A percentile compares a stretch with the other conserved stretches of the same genome.
Evolutionary conservation across 2,797 vertebrate species (phyloP).

Genomic region (Picus viridis): DNA sequence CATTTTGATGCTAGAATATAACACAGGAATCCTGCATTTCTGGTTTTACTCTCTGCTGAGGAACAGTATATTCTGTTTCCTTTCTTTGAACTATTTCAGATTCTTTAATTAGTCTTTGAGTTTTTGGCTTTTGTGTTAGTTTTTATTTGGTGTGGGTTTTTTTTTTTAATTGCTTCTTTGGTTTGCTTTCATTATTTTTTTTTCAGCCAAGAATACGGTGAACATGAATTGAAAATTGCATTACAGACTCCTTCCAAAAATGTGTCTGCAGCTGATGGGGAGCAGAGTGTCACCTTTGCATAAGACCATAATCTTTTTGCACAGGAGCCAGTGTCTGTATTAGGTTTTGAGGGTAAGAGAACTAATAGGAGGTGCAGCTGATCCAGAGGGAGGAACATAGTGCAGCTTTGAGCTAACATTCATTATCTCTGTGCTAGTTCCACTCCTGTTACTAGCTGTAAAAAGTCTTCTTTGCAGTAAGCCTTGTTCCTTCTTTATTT

Average conservation of each 20-base stretch:
- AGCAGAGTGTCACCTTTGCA: too few relatives aligned
- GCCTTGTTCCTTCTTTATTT: neutral
- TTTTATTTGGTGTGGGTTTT: neutral
- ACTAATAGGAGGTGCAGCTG: neutral
- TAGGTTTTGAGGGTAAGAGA: neutral
- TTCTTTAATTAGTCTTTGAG: neutral
- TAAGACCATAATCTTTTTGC: neutral
- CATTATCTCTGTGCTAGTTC: neutral
- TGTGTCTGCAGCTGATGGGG: accelerated
- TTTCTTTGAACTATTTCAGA: neutral
- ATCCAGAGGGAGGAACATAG: neutral
- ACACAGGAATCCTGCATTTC: slow-evolving; percentile 29
- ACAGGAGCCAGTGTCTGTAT: neutral
- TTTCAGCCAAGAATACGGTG: neutral
- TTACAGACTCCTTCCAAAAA: neutral
- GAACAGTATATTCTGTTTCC: neutral
- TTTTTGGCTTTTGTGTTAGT: neutral
- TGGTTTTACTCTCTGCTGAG: slow-evolving; percentile 18
- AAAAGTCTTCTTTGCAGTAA: neutral
- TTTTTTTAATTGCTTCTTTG: neutral
- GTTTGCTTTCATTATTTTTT: neutral
- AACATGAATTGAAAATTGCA: neutral
- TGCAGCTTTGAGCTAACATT: neutral
- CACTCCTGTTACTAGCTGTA: neutral
- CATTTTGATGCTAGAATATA: neutral